These are phyloP conservation scores for Mesaphorura yosii DNA, from an alignment of 1,140 invertebrate species.

Conservation along the genomic window DNA sequence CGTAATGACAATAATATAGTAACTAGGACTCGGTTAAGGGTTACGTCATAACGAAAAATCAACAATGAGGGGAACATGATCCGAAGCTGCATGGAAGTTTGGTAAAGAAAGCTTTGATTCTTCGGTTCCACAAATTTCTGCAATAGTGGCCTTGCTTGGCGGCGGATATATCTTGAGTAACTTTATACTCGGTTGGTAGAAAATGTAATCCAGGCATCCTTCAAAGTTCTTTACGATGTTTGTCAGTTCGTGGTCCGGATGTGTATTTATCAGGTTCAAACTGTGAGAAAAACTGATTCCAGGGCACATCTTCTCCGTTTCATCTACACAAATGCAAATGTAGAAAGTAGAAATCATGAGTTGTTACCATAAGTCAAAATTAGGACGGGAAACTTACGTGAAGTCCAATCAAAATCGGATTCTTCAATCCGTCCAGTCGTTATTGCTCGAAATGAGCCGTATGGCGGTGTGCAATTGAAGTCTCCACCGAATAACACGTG, in stretches of 20 bases:
- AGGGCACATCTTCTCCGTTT: slow-evolving; percentile 27
- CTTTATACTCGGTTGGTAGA: slow-evolving; percentile 55
- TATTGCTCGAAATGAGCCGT: slow-evolving; percentile 61
- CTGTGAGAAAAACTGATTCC: slow-evolving; percentile 49
- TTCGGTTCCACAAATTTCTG: not conserved
- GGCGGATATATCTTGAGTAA: slow-evolving; percentile 45
- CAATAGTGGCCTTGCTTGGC: slow-evolving; percentile 11
- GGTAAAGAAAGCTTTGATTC: slow-evolving; percentile 48
- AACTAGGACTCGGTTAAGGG: too few relatives aligned
- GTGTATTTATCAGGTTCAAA: slow-evolving; percentile 54
- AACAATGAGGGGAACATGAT: slow-evolving; percentile 76
- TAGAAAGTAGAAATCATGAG: slow-evolving; percentile 15
- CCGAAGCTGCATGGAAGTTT: slow-evolving; percentile 75
- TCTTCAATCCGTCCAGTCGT: slow-evolving; percentile 50
- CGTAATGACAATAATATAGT: too few relatives aligned
- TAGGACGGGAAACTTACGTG: slow-evolving; percentile 61
- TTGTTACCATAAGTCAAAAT: not conserved
- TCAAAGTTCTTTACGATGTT: slow-evolving; percentile 73
- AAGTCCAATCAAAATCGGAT: slow-evolving; percentile 58
- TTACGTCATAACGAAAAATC: slow-evolving; percentile 50
- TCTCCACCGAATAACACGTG: slow-evolving; percentile 67
- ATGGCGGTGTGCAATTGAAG: slow-evolving; percentile 74
- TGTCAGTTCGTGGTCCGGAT: slow-evolving; percentile 63
- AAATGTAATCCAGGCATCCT: slow-evolving; percentile 87
- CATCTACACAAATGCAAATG: slow-evolving; percentile 30